These are phyloP conservation scores for Pinctada fucata DNA, from an alignment of 2,888 invertebrate species.

Conservation along the genomic window DNA sequence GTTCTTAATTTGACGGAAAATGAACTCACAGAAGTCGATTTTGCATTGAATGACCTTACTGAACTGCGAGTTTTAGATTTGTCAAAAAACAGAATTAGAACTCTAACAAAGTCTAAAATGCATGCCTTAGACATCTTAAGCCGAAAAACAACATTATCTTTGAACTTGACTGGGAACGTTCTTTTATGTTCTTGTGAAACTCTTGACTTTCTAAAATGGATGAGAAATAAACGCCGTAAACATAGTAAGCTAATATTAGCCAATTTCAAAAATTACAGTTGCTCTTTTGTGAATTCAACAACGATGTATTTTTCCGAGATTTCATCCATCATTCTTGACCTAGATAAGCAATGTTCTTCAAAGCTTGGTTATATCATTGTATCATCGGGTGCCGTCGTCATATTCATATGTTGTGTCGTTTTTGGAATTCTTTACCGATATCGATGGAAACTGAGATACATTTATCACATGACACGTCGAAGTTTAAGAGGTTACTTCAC, in stretches of 20 bases:
- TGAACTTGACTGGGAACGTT: background rate
- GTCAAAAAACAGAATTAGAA: too few relatives aligned
- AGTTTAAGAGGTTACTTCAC: too few relatives aligned
- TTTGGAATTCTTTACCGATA: background rate
- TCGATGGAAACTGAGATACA: background rate
- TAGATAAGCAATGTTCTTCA: background rate
- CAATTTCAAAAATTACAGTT: background rate
- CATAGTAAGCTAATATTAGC: background rate
- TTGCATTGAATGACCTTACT: background rate
- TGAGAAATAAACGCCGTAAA: background rate
- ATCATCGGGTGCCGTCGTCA: background rate
- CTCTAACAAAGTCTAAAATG: too few relatives aligned
- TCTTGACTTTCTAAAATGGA: background rate
- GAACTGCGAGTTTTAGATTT: too few relatives aligned
- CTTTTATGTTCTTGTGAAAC: background rate
- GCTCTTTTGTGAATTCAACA: background rate
- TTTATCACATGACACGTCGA: background rate
- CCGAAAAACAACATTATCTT: background rate
- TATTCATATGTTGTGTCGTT: background rate
- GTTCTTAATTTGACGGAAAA: background rate
- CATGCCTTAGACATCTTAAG: background rate
- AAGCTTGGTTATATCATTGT: background rate
- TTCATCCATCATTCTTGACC: background rate
- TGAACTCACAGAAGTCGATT: background rate
- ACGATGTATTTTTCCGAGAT: background rate